Conservation (phyloP, 2,797 vertebrate species). For the Manis pentadactyla region DNA sequence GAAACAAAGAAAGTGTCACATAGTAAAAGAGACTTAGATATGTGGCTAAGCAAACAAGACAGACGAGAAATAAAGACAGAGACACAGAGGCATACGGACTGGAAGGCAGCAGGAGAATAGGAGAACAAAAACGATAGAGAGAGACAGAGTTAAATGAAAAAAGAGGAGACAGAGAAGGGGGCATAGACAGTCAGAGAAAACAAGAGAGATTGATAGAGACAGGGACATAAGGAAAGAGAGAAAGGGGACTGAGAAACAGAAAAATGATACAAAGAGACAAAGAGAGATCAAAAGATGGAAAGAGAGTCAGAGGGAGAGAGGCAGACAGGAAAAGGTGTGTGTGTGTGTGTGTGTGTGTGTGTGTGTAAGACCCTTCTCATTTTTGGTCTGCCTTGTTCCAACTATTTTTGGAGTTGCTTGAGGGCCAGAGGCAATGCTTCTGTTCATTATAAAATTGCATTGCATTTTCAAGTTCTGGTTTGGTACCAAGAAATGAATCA, state of each 20-base stretch:
- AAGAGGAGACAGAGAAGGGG: background rate
- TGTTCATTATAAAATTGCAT: slow-evolving; percentile 66
- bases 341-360: background rate
- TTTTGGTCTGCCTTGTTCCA: slow-evolving; percentile 59
- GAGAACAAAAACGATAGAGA: background rate
- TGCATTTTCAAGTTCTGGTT: slow-evolving; percentile 59
- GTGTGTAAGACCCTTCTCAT: background rate
- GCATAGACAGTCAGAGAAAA: background rate
- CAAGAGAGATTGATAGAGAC: background rate
- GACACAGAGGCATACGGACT: background rate
- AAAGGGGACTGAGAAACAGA: background rate
- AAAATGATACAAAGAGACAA: background rate
- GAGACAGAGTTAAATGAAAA: background rate
- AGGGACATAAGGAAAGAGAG: background rate
- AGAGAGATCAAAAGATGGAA: background rate
- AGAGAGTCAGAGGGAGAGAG: background rate
- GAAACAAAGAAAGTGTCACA: background rate
- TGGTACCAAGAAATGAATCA: slow-evolving; percentile 72
- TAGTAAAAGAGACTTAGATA: background rate
- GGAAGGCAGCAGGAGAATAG: background rate
- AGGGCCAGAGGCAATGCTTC: background rate
- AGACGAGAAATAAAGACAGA: background rate
- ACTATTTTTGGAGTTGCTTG: slow-evolving; percentile 41
- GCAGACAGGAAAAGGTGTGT: background rate
- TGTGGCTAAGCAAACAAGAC: background rate